Base-by-base conservation (phyloP, 2,888 invertebrate genomes). In the Ormyrus thymus region DNA sequence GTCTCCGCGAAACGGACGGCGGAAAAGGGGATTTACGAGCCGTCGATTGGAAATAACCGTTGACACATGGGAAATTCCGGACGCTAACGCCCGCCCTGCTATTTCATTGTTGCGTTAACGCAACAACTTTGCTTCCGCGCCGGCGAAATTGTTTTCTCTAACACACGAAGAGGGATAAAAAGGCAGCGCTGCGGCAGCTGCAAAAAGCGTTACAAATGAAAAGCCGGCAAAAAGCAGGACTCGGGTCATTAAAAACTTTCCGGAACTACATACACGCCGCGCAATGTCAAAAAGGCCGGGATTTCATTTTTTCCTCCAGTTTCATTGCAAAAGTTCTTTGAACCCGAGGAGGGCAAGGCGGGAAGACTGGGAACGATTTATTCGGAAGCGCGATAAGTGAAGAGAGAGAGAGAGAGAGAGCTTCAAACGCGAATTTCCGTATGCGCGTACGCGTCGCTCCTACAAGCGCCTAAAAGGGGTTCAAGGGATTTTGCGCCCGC, bases 11-110 rank as follows among this genome's bases (percentile, higher is more conserved):
- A 73, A 29, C 11, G 46, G 29, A 15, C 50, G 11, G 51, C n/a
- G 46, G 46, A 64, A 61, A 53, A 53, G 62, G 9, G 46, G 59
- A 69, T 76, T 72, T 64, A 76, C 76, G 73, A 64, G 65, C 70
- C 76, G 53, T 62, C 76, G 64, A 76, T 72, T 72, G 72, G 70
- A 77, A 74, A 70, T 70, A 78, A 78, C 61, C 69, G 66, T 51
- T 62, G 71, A 74, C 82, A 81, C 79, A 80, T 78, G 80, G 76
- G 76, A 78, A 82, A 78, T 61, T 66, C 13, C 29, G 29, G 29
- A 1, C 29, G 29, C 29, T 29, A 29, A 29, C 29, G 10, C 55
- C 43, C 0, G 29, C 1, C 29, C 48, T 55, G 10, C 46, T 9
- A 6, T 29, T 65, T 65, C 29, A 61, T 61, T 61, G 45, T 61